These are phyloP conservation scores for Orthosia gracilis DNA, from an alignment of 2,888 invertebrate genomes.

Conservation along the genomic window DNA sequence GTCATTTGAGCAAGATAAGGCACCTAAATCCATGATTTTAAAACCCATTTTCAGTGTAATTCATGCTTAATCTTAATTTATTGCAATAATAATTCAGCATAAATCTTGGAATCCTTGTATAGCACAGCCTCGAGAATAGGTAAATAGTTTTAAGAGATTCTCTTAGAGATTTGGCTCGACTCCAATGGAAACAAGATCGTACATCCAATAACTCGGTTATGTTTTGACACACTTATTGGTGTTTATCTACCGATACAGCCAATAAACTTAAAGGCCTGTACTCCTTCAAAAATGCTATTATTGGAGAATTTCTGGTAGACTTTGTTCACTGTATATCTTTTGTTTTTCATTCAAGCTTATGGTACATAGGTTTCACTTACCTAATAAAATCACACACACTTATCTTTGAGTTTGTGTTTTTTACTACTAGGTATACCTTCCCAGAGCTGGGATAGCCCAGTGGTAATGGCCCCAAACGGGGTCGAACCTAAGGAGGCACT, in stretches of 20 bases:
- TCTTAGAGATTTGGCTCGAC: constrained; percentile 17
- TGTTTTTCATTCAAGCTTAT: neutral
- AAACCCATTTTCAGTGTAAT: neutral
- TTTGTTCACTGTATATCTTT: neutral
- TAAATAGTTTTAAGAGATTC: constrained; percentile 13
- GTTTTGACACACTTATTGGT: constrained; percentile 8
- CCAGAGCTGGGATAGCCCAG: too few species aligned
- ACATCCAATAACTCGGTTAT: constrained; percentile 22
- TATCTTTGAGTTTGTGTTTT: too few species aligned
- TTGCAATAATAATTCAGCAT: neutral
- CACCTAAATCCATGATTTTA: neutral
- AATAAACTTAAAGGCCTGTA: neutral
- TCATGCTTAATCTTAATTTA: neutral
- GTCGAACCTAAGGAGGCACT: too few species aligned
- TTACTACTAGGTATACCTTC: too few species aligned
- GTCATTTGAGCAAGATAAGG: too few species aligned
- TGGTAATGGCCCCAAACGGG: too few species aligned
- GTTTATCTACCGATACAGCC: neutral
- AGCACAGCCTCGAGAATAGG: constrained; percentile 6
- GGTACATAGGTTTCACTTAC: neutral
- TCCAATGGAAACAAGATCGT: constrained; percentile 27
- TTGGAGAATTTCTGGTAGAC: neutral
- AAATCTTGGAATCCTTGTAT: neutral
- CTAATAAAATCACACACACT: too few species aligned
- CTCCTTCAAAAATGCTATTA: neutral